Evolutionary conservation across 2,888 invertebrate genomes (phyloP).

Genomic region (Amblyteles armatorius): DNA sequence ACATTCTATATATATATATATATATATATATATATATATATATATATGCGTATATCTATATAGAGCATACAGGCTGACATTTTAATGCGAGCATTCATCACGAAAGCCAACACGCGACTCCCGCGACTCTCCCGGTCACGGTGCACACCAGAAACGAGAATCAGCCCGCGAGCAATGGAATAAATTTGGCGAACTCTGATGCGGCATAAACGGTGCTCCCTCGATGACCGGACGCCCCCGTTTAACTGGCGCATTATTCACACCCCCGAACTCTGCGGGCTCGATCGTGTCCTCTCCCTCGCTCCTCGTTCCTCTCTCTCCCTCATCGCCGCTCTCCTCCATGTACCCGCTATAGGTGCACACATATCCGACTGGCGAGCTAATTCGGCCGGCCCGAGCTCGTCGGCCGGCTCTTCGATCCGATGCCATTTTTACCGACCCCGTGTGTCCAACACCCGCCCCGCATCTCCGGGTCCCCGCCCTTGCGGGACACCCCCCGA

Average conservation of each 20-base stretch:
- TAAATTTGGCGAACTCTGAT: conserved; percentile 81
- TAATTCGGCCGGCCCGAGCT: background rate
- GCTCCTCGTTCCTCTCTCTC: background rate
- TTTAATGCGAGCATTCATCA: conserved; percentile 80
- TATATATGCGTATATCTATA: conserved; percentile 16
- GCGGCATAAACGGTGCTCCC: conserved; percentile 78
- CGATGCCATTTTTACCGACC: conserved; percentile 72
- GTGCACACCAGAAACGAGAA: conserved; percentile 27
- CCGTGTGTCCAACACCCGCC: conserved; percentile 35
- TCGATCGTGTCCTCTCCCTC: conserved; percentile 45
- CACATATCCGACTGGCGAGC: conserved; percentile 19
- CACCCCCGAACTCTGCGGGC: conserved; percentile 64
- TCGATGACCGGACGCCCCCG: conserved; percentile 78
- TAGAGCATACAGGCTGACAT: conserved; percentile 72
- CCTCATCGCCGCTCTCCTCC: background rate
- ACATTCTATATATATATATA: background rate
- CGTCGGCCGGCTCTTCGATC: conserved; percentile 47
- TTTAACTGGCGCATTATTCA: conserved; percentile 80
- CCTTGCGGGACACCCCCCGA: background rate
- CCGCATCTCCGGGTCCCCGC: background rate
- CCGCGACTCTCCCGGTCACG: conserved; percentile 60
- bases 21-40: conserved; percentile 11
- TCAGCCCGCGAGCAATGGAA: conserved; percentile 74
- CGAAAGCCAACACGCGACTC: conserved; percentile 71
- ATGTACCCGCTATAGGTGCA: background rate